phyloP scores from a whole-genome alignment of 2,888 invertebrate genomes.

The Salticus scenicus region DNA sequence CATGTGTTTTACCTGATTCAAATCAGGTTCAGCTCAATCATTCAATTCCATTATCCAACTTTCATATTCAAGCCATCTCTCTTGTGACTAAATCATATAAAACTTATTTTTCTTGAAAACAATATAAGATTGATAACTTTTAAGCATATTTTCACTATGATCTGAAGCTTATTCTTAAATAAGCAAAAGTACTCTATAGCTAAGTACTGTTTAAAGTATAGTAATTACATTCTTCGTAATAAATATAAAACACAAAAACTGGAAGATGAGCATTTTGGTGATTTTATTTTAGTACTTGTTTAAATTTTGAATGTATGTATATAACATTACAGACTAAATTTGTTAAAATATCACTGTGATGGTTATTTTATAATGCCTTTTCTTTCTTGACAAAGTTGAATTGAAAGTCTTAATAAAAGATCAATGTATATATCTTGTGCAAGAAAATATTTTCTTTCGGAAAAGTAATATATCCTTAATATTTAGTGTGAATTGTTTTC shows the following conservation, averaged over 20 bases:
- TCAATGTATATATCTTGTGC: too few relatives aligned
- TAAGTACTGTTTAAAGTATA: neutral
- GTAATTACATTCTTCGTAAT: neutral
- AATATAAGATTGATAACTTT: neutral
- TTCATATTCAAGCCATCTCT: conserved; percentile 13
- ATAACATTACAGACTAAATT: too few relatives aligned
- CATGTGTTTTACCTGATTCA: neutral
- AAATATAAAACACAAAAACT: neutral
- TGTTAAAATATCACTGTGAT: too few relatives aligned
- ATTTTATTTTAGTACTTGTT: too few relatives aligned
- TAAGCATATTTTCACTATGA: neutral
- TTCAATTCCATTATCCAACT: conserved; percentile 11
- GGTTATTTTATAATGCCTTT: too few relatives aligned
- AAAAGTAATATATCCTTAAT: too few relatives aligned
- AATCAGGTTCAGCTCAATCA: conserved; percentile 21
- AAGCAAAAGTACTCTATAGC: neutral
- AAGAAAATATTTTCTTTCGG: too few relatives aligned
- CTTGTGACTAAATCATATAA: neutral
- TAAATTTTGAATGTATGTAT: too few relatives aligned
- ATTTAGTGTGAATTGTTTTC: too few relatives aligned
- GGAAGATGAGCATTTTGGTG: neutral
- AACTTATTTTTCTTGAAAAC: conserved; percentile 14
- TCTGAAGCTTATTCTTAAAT: neutral
- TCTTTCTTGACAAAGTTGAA: too few relatives aligned
- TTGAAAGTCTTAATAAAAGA: too few relatives aligned